Evolutionary conservation across 2,888 invertebrate genomes (phyloP).

Genomic region (Xylota sylvarum): DNA sequence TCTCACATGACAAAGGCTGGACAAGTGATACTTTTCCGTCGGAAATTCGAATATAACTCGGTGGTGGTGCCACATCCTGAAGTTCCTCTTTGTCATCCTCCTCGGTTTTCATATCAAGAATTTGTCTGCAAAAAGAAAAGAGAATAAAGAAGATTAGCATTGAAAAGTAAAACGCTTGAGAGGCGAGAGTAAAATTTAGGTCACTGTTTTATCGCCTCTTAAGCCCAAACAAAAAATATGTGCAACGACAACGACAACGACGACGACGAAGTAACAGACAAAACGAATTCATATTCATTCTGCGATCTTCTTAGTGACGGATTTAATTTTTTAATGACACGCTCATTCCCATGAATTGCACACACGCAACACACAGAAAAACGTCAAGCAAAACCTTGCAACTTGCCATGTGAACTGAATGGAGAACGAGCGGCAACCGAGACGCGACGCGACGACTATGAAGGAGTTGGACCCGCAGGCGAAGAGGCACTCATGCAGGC

Average conservation of each 20-base stretch:
- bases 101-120: slow-evolving; percentile 70
- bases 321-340: slow-evolving; percentile 60
- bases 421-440: no score
- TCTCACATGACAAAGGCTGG: slow-evolving; percentile 71
- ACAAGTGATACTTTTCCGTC: slow-evolving; percentile 78
- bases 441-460: slow-evolving; percentile 20
- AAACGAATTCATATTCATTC: slow-evolving; percentile 67
- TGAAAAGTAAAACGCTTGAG: slow-evolving; percentile 14
- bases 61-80: slow-evolving; percentile 77
- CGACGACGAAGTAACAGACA: neutral
- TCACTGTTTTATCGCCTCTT: slow-evolving; percentile 63
- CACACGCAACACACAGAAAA: slow-evolving; percentile 7
- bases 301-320: slow-evolving; percentile 62
- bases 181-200: slow-evolving; percentile 51
- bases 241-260: neutral
- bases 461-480: slow-evolving; percentile 45
- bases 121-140: slow-evolving; percentile 58
- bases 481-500: slow-evolving; percentile 70
- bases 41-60: slow-evolving; percentile 76
- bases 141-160: slow-evolving; percentile 39
- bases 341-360: slow-evolving; percentile 50
- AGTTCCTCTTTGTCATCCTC: slow-evolving; percentile 77
- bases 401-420: slow-evolving; percentile 66
- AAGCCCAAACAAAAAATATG: slow-evolving; percentile 34
- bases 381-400: slow-evolving; percentile 58